phyloP scores from a whole-genome alignment of 53 echinoderm and acorn worm genomes.

The Apostichopus leukothele region DNA sequence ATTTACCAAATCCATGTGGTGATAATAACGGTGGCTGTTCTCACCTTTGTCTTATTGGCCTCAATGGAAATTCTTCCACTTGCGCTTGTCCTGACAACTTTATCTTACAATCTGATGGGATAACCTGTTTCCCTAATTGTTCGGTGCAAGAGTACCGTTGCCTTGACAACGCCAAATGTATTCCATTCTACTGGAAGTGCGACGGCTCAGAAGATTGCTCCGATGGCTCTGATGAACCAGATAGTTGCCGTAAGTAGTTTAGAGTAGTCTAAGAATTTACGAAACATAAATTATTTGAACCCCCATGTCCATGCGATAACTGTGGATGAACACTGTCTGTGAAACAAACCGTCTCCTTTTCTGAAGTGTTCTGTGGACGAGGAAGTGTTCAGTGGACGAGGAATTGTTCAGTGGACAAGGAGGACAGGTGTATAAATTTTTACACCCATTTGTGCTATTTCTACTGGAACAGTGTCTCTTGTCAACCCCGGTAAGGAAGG shows the following conservation, averaged over 20 bases:
- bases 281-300: not conserved
- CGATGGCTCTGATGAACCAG: conserved; percentile 84
- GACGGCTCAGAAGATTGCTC: conserved; percentile 70
- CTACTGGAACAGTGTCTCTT: no score
- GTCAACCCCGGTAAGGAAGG: no score
- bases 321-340: no score
- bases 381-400: no score
- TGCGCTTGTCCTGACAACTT: conserved; percentile 93
- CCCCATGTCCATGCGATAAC: not conserved
- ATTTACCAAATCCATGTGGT: conserved; percentile 77
- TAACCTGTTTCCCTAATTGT: conserved; percentile 70
- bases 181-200: conserved; percentile 87
- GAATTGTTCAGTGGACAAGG: no score
- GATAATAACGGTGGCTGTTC: conserved; percentile 78
- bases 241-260: conserved; percentile 69
- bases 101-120: conserved; percentile 44
- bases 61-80: conserved; percentile 53
- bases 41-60: conserved; percentile 79
- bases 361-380: no score
- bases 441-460: no score
- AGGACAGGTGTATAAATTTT: no score
- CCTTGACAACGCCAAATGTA: conserved; percentile 69
- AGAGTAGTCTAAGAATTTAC: not conserved
- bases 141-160: conserved; percentile 69
- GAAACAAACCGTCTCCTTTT: no score